Conservation (phyloP, 1,140 invertebrate genomes). For the Scaptomyza montana region DNA sequence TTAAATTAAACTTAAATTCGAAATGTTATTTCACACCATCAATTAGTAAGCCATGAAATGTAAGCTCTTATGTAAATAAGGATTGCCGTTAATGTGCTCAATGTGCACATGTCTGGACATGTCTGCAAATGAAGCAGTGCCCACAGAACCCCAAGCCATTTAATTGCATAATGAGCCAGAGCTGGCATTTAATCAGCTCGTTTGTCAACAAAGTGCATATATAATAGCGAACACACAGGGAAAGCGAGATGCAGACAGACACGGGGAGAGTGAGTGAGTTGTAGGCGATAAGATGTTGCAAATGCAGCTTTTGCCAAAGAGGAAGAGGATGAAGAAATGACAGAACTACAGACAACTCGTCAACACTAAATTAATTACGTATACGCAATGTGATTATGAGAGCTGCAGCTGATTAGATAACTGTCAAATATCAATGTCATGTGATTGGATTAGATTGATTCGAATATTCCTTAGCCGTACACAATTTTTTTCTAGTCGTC, state of each 20-base stretch:
- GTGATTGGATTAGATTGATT: conserved; percentile 6
- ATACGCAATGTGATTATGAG: conserved; percentile 78
- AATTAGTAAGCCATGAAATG: conserved; percentile 20
- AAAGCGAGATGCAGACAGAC: neutral
- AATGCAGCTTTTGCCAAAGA: neutral
- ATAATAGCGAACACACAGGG: conserved; percentile 24
- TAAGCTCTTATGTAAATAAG: conserved; percentile 55
- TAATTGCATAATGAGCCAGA: conserved; percentile 79
- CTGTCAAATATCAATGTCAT: conserved; percentile 19
- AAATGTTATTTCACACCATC: conserved; percentile 5
- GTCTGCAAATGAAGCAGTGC: conserved; percentile 37
- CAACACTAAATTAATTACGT: conserved; percentile 70
- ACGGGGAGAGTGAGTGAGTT: neutral
- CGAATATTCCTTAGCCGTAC: neutral
- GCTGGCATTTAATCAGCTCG: conserved; percentile 77
- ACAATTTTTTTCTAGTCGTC: neutral
- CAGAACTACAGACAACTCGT: conserved; percentile 23
- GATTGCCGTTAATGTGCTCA: conserved; percentile 9
- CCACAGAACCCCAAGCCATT: conserved; percentile 55
- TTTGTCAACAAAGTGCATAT: conserved; percentile 80
- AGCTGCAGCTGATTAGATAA: conserved; percentile 59
- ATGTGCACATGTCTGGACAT: conserved; percentile 28
- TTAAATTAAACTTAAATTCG: neutral
- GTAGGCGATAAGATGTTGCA: neutral
- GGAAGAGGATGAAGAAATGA: neutral